Evolutionary conservation across 2,113 vertebrate species (phyloP), one percentile per base, ranked within the genome.

Genomic region (Epinephelus moara): DNA sequence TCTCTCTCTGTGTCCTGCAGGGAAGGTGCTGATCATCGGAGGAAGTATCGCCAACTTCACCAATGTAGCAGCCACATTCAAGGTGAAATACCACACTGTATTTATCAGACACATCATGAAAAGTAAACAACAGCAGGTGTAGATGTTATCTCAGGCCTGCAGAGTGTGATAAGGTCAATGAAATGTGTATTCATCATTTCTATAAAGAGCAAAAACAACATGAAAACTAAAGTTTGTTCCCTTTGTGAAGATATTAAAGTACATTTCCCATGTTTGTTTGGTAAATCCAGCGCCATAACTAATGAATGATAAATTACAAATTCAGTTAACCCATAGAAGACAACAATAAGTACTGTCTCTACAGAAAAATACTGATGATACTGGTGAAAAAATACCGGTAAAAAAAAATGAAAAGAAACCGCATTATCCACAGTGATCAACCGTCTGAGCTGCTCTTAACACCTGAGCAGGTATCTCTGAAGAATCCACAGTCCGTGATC

Each of bases 1-100:
- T 47, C 8, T 17, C 30, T 79, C 30, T 81, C 25, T 82, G 52
- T 72, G 7, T 55, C 60, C 33, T 67, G 1, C 87, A 99, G 98
- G 98, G 70, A 99, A 99, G 94, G 97, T 99, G 67, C 94, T 99
- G 63, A 99, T 99, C 90, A 99, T 99, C 0, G 98, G 98, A 47
- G 98, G 98, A 86, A 99, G 98, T 92, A 99, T 99, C 27, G 98
- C 98, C 15, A 99, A 99, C 94, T 99, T 99, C 89, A 99, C 98
- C 64, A 99, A 99, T 0, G 98, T 99, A 37, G 98, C 98, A 33
- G 98, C 98, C 71, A 99, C 98, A 0, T 99, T 99, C 86, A 99
- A 99, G 96, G 98, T 99, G 60, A 92, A 78, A 52, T 1, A 9
- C 6, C 11, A 10, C 25, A 1, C 50, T 33, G 15, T 50, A 8